Evolutionary conservation across 1,140 invertebrate species (phyloP), one percentile per base, ranked within the genome.

Genomic region (Plutomurus gul): DNA sequence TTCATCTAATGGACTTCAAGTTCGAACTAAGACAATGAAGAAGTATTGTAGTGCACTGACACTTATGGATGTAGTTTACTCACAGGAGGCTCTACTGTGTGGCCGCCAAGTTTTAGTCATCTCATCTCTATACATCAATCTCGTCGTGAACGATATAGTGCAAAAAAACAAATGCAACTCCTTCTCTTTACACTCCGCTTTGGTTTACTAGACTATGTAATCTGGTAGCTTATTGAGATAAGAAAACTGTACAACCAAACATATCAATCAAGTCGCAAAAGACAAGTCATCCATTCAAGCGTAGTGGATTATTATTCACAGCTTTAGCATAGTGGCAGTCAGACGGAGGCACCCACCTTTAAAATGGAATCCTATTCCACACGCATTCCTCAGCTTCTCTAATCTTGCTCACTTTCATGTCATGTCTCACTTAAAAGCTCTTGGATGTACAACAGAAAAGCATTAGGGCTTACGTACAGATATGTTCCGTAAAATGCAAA

Each of bases 261-360:
- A 72, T 51, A 75, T 75, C 73, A 75, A 75, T 75, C 73, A 75
- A 46, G 43, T 36, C 36, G 25, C 22, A 36, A 49, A 49, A 75
- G 73, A 75, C 73, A 75, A 47, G 43, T 49, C 73, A 75, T 75
- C 73, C 73, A 75, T 75, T 75, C 46, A 75, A 5, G 43, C 40
- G 25, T 49, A 39, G n/a, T 20, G 47, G 36, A 72, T 72, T 72
- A 72, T 72, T 72, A 40, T 46, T 72, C 56, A 65, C 56, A 65
- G 36, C 56, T 65, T 65, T 25, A 65, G 56, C 56, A 65, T 65
- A 30, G 56, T 65, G 56, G 36, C 56, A n/a, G 56, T 65, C n/a
- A 43, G n/a, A n/a, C n/a, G n/a, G n/a, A n/a, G n/a, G n/a, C n/a
- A 43, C 39, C 39, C 39, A 43, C 39, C 39, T 43, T 43, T 43